Conservation (phyloP, 2,797 vertebrate species). For the Sebastes wilsoni region DNA sequence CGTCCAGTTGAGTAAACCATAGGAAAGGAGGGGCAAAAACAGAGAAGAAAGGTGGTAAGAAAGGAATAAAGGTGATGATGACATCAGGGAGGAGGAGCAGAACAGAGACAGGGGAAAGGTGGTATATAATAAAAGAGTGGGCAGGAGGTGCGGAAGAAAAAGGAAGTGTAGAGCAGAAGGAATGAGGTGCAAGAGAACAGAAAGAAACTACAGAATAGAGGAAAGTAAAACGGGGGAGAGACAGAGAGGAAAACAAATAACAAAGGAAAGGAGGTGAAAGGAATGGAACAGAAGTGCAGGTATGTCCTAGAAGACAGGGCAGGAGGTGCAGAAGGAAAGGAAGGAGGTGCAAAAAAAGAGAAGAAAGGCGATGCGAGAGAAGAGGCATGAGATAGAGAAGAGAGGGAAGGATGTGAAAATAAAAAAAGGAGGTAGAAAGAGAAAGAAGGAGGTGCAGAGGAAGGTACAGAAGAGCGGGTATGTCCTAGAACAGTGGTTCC, state of each 20-base stretch:
- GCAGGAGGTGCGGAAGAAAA: not conserved
- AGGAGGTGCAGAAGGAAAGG: not conserved
- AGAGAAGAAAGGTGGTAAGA: not conserved
- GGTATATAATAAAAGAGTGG: not conserved
- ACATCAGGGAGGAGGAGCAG: not conserved
- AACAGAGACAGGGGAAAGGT: not conserved
- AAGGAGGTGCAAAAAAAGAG: not conserved
- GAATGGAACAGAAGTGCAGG: not conserved
- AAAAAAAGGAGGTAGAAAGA: not conserved
- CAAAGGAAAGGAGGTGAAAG: not conserved
- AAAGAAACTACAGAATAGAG: not conserved
- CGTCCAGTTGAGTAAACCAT: not conserved
- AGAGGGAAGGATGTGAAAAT: not conserved
- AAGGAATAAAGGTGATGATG: not conserved
- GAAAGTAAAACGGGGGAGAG: not conserved
- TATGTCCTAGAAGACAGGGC: not conserved
- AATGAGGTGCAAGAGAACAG: not conserved
- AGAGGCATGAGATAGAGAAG: not conserved
- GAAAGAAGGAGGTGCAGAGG: not conserved
- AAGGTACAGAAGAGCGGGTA: not conserved
- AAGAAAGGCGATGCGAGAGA: not conserved
- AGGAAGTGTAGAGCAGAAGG: not conserved
- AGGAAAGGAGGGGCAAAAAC: not conserved
- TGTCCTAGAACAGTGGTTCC: too few relatives aligned
- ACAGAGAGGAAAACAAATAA: not conserved